phyloP scores from a whole-genome alignment of 2,888 invertebrate genomes.

The Troides aeacus region DNA sequence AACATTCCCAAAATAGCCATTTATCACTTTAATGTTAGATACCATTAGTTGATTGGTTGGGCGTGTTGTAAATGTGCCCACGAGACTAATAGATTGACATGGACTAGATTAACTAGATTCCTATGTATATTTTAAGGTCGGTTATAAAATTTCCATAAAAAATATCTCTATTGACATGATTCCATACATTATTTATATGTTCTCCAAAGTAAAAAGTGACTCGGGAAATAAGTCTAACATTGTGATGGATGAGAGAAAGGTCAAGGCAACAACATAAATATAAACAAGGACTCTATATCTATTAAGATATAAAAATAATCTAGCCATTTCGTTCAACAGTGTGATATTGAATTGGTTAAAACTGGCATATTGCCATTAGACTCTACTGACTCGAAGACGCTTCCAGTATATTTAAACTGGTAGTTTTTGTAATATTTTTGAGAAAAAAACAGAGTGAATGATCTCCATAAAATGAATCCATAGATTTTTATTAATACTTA shows the following conservation, averaged over 20 bases:
- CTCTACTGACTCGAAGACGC: not conserved
- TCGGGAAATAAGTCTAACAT: not conserved
- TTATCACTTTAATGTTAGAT: slow-evolving; percentile 5
- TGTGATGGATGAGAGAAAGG: not conserved
- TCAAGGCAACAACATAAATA: not conserved
- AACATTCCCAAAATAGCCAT: slow-evolving; percentile 1
- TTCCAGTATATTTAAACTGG: not conserved
- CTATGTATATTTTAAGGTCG: not conserved
- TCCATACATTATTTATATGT: not conserved
- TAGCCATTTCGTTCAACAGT: not conserved
- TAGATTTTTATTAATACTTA: no score
- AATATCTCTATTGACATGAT: not conserved
- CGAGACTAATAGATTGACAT: not conserved
- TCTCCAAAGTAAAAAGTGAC: not conserved
- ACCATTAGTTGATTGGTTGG: slow-evolving; percentile 9
- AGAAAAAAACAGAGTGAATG: not conserved
- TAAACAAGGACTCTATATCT: not conserved
- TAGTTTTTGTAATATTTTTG: not conserved
- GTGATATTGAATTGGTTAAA: not conserved
- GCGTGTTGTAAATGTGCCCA: not conserved
- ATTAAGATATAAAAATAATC: not conserved
- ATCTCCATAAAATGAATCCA: not conserved
- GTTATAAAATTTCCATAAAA: not conserved
- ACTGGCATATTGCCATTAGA: not conserved
- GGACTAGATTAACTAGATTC: not conserved